phyloP scores from a whole-genome alignment of 2,888 invertebrate genomes.

The Caenorhabditis sp. region DNA sequence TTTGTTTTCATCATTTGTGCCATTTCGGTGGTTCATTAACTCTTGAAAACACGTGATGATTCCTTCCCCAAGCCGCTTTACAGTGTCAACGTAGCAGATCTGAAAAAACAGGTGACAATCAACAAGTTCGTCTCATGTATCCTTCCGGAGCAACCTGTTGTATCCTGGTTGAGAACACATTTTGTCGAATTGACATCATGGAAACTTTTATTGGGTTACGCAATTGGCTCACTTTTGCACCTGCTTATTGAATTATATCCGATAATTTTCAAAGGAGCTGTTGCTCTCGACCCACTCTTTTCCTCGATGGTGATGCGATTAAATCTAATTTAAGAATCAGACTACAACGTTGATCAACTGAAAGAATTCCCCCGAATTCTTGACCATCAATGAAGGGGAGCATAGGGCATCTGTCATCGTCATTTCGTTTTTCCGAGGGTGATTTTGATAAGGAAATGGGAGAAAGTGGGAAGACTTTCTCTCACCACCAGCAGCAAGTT shows the following conservation, averaged over 20 bases:
- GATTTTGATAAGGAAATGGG: slow-evolving; percentile 30
- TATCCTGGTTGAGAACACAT: slow-evolving; percentile 15
- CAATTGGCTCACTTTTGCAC: slow-evolving; percentile 17
- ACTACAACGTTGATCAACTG: slow-evolving; percentile 24
- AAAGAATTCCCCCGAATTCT: slow-evolving; percentile 4
- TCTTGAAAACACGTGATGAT: background rate
- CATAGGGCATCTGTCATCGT: slow-evolving; percentile 13
- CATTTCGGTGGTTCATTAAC: slow-evolving; percentile 7
- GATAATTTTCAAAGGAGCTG: slow-evolving; percentile 24
- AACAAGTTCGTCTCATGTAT: slow-evolving; percentile 1
- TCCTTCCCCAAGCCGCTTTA: slow-evolving; percentile 8
- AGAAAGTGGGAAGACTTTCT: slow-evolving; percentile 50
- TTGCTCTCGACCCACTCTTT: slow-evolving; percentile 11
- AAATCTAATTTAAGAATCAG: slow-evolving; percentile 25
- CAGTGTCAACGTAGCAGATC: slow-evolving; percentile 19
- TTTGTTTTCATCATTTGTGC: slow-evolving; percentile 16
- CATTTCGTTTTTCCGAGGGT: slow-evolving; percentile 10
- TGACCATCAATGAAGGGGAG: slow-evolving; percentile 55
- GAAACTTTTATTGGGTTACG: slow-evolving; percentile 25
- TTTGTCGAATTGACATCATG: slow-evolving; percentile 28
- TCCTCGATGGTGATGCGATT: slow-evolving; percentile 26
- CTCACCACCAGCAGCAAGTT: slow-evolving; percentile 41
- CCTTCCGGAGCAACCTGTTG: background rate
- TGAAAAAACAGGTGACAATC: slow-evolving; percentile 8
- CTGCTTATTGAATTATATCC: slow-evolving; percentile 21